These are phyloP conservation scores for Sebastes fasciatus DNA, from an alignment of 2,113 vertebrate species.

Conservation along the genomic window DNA sequence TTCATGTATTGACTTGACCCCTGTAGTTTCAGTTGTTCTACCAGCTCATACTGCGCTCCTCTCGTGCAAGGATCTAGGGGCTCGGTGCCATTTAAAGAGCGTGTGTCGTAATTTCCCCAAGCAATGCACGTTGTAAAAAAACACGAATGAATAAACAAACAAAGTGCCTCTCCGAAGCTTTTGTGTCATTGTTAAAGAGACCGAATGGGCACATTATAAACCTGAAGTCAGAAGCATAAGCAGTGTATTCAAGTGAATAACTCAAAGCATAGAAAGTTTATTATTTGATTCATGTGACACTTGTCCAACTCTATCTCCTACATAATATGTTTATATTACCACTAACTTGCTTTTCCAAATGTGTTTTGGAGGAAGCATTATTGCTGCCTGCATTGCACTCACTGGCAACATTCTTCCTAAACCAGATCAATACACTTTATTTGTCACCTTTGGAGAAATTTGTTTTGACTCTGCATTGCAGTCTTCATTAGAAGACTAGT, in stretches of 20 bases:
- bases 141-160: conserved; percentile 39
- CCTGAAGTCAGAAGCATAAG: neutral
- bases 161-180: conserved; percentile 10
- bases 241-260: neutral
- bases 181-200: conserved; percentile 12
- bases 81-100: conserved; percentile 34
- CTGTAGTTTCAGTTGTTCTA: conserved; percentile 14
- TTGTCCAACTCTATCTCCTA: neutral
- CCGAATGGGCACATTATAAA: neutral
- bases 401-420: conserved; percentile 8
- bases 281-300: conserved; percentile 20
- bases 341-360: neutral
- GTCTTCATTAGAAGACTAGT: too few relatives aligned
- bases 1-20: conserved; percentile 37
- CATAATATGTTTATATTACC: neutral
- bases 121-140: conserved; percentile 4
- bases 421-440: neutral
- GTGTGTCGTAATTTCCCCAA: conserved; percentile 21
- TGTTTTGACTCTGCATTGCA: neutral
- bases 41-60: conserved; percentile 1
- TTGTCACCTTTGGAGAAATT: neutral
- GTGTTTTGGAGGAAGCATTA: neutral
- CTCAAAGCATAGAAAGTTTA: neutral
- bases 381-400: neutral
- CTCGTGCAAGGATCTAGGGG: conserved; percentile 26